These are phyloP conservation scores for Lasius platythorax DNA, from an alignment of 2,888 invertebrate species.

Conservation along the genomic window DNA sequence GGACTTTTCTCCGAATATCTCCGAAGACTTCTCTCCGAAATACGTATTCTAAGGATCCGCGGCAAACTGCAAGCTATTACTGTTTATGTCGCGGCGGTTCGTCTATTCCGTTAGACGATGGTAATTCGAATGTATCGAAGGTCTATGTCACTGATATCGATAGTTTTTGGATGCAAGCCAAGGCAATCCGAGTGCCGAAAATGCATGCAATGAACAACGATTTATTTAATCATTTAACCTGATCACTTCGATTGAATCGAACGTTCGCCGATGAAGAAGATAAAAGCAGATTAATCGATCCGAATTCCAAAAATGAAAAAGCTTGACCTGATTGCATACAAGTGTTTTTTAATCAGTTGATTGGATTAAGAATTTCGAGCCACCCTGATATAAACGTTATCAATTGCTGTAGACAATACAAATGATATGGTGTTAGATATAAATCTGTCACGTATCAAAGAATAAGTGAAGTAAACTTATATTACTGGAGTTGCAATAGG, in stretches of 20 bases:
- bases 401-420: neutral
- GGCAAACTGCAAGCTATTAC: neutral
- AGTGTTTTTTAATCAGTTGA: constrained; percentile 1
- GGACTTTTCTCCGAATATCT: neutral
- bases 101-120: constrained; percentile 52
- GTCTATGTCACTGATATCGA: constrained; percentile 74
- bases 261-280: constrained; percentile 37
- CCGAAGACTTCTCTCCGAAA: neutral
- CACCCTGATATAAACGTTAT: constrained; percentile 14
- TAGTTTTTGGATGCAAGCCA: constrained; percentile 73
- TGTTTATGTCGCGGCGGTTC: neutral
- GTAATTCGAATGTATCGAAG: constrained; percentile 73
- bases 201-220: constrained; percentile 76
- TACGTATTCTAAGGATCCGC: neutral
- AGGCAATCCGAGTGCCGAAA: constrained; percentile 73
- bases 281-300: constrained; percentile 17
- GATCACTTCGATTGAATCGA: constrained; percentile 62
- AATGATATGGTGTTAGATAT: constrained; percentile 15
- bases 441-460: neutral
- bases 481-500: constrained; percentile 6
- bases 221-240: constrained; percentile 72
- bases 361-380: constrained; percentile 3
- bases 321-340: constrained; percentile 12
- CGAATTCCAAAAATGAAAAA: neutral
- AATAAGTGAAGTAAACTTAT: neutral